Percentiles rank a stretch among this genome's conserved stretches.
These are phyloP conservation scores for Entelurus aequoreus DNA, from an alignment of 2,113 vertebrate species.

Conservation along the genomic window DNA sequence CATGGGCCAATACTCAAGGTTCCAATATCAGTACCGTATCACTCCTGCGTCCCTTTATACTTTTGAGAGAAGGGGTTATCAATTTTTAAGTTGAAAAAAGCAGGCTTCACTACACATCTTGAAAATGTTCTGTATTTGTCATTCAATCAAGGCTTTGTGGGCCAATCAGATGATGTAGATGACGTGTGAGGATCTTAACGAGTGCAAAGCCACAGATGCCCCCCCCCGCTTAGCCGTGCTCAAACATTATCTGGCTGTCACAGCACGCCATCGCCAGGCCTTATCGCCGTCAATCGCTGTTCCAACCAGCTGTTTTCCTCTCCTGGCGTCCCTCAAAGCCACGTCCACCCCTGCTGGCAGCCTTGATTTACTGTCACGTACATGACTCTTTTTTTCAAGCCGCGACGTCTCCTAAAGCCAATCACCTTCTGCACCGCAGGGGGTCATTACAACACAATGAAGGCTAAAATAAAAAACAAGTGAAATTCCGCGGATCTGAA, in stretches of 20 bases:
- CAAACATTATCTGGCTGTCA: conserved; percentile 51
- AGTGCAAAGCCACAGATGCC: conserved; percentile 40
- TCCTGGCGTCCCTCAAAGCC: conserved; percentile 28
- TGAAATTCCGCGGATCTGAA: conserved; percentile 48
- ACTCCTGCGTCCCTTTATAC: too few species aligned
- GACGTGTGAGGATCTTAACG: conserved; percentile 26
- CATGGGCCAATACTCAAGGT: too few species aligned
- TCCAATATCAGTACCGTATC: too few species aligned
- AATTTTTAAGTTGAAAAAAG: too few species aligned
- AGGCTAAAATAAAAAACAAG: conserved; percentile 13
- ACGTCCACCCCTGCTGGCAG: conserved; percentile 10
- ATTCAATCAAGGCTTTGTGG: too few species aligned
- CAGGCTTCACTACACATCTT: too few species aligned
- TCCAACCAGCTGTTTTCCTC: conserved; percentile 38
- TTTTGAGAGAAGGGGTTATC: too few species aligned
- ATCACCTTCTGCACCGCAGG: conserved; percentile 6
- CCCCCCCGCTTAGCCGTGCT: conserved; percentile 31
- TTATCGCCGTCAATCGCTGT: conserved; percentile 52
- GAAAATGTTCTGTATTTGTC: too few species aligned
- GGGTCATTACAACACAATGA: conserved; percentile 7
- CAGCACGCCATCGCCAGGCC: conserved; percentile 48
- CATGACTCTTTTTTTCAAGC: background rate
- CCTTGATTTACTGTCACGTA: conserved; percentile 30
- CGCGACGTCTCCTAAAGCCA: conserved; percentile 11
- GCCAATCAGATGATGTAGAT: background rate